phyloP scores from a whole-genome alignment of 92 coral and sea anemone species.

The Heteractis magnifica region DNA sequence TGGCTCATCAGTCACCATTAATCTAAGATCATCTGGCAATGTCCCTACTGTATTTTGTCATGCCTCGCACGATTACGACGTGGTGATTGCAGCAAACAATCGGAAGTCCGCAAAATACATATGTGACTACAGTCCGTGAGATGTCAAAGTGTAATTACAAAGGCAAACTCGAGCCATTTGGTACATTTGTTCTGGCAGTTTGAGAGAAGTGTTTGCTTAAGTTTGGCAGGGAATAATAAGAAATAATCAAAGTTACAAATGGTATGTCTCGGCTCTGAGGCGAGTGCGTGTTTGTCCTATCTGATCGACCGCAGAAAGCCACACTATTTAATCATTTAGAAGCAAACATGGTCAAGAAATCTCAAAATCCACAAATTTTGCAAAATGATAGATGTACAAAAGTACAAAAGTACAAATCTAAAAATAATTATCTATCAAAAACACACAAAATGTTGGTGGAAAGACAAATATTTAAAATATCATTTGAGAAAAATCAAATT shows the following conservation, averaged over 20 bases:
- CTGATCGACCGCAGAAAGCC: conserved; percentile 7
- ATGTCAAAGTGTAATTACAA: conserved; percentile 43
- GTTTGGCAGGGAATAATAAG: conserved; percentile 5
- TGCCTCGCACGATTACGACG: conserved; percentile 4
- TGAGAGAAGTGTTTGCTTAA: neutral
- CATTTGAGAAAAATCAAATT: conserved; percentile 3
- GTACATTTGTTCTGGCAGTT: conserved; percentile 20
- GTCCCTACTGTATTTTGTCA: conserved; percentile 15
- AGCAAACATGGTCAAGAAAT: neutral
- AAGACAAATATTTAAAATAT: conserved; percentile 10
- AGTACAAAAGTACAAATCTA: neutral
- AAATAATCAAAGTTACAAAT: conserved; percentile 6
- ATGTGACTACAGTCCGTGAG: conserved; percentile 14
- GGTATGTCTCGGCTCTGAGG: neutral
- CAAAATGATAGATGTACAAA: neutral
- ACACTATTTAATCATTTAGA: conserved; percentile 19
- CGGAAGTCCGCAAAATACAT: conserved; percentile 27
- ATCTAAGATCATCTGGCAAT: conserved; percentile 17
- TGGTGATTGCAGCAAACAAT: conserved; percentile 20
- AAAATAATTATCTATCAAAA: neutral
- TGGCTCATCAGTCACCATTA: conserved; percentile 30
- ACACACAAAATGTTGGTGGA: neutral
- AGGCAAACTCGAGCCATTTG: conserved; percentile 37
- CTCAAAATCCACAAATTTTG: neutral
- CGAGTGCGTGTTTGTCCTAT: conserved; percentile 6